Evolutionary conservation across 1,140 invertebrate genomes (phyloP), one percentile per base, ranked within the genome.

Genomic region (Lithobius niger): DNA sequence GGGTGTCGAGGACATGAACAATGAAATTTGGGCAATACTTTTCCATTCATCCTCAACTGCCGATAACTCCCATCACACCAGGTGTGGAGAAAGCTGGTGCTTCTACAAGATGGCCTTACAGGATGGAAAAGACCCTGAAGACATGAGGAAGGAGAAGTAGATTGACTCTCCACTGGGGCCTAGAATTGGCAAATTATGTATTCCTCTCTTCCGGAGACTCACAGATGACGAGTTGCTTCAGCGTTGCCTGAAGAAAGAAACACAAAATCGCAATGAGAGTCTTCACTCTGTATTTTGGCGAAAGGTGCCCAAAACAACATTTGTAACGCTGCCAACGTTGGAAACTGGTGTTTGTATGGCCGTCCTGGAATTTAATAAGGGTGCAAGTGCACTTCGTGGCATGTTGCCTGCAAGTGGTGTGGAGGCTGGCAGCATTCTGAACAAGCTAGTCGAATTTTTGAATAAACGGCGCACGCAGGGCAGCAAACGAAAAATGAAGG

Each of bases 201-300:
- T 36, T 10, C 31, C 31, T 10, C 31, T 58, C 24, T 58, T 43
- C 31, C 25, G 22, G 3, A 45, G 48, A n/a, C 43, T 58, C 0
- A 24, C 57, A 2, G 13, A 18, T 4, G 1, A 27, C 13, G 15
- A 28, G 1, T 44, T 59, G 19, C 43, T 59, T 15, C 31, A 4
- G 2, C 21, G 56, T 27, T 58, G 43, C 36, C 42, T 58, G 22
- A 52, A 27, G 44, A 36, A 43, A 0, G 1, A 50, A 19, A 58
- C 36, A 18, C 57, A 58, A 42, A 58, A 58, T 27, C n/a, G 27
- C 3, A 58, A 59, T 43, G 57, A 58, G 21, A 42, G 27, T 25
- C 19, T 58, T 2, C 57, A 58, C 43, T 13, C 3, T 16, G 52
- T 2, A 6, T 3, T 58, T 31, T 58, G 57, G 57, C 21, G 15